Base-by-base conservation (phyloP, 2,797 vertebrate genomes). In the Leptatherina wallacei region DNA sequence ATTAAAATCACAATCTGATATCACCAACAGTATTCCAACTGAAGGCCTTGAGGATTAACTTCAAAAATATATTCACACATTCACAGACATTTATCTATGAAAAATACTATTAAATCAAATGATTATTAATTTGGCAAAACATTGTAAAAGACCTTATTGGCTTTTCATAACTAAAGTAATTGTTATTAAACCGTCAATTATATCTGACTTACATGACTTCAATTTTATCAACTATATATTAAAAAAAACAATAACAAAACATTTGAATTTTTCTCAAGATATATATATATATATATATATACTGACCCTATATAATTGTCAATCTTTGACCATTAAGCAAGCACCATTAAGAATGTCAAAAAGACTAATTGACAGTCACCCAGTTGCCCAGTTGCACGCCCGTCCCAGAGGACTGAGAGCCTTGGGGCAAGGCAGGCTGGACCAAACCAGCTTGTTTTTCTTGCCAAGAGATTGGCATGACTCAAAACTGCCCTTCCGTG, bases 381-480 rank as follows among this genome's bases (percentile, higher is more conserved):
- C 24, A 27, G 83, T 93, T 85, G 91, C 24, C 24, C 24, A 27
- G 83, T 93, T 85, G 91, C 93, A 94, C 93, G 93, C 90, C 77
- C 95, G 85, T 94, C 94, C 93, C 93, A 70, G 59, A 85, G 92
- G 94, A 92, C 79, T 30, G 22, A 0, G 65, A 74, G 82, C 88
- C 85, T 75, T 88, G 62, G 84, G 92, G 87, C 84, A 59, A 78
- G 81, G 81, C 91, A 81, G 86, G 64, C 85, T 83, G 84, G 78
- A 74, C 80, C 73, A 57, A 70, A 79, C 83, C 79, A 71, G 85
- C 86, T 88, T 92, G 80, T 82, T 88, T 85, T 84, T 84, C 60
- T 85, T 82, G 81, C 36, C 81, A 80, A 67, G 72, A 89, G 77
- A 89, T 80, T 92, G 88, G 85, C 84, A 89, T 58, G 40, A 61